phyloP scores from a whole-genome alignment of 2,797 vertebrate species.

The Galagoides demidoff region DNA sequence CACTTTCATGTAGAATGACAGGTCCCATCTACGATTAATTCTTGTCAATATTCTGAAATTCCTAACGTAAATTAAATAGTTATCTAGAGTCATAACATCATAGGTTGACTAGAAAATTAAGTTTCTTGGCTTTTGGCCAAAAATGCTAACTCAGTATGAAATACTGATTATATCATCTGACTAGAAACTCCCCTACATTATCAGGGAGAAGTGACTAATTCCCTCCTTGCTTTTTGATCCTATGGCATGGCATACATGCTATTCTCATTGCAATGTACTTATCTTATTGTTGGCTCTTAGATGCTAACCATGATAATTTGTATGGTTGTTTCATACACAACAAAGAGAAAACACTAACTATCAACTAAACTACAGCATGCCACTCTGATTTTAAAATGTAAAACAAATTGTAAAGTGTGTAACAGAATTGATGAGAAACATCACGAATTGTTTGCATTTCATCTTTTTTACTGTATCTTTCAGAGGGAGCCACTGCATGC shows the following conservation, averaged over 20 bases:
- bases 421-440: background rate
- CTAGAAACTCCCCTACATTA: background rate
- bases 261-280: background rate
- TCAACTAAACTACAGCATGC: background rate
- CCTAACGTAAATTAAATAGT: background rate
- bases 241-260: background rate
- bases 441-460: background rate
- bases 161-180: slow-evolving; percentile 23
- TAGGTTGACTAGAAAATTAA: background rate
- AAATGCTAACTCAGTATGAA: slow-evolving; percentile 8
- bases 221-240: background rate
- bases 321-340: background rate
- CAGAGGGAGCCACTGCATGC: background rate
- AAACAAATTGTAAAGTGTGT: background rate
- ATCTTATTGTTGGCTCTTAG: background rate
- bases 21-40: background rate
- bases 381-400: background rate
- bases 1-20: background rate
- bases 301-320: background rate
- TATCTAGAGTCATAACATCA: background rate
- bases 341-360: background rate
- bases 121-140: slow-evolving; percentile 21
- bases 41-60: slow-evolving; percentile 12
- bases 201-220: background rate
- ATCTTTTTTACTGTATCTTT: background rate